Evolutionary conservation across 2,888 invertebrate species (phyloP), one percentile per base, ranked within the genome.

Genomic region (Chymomyza caudatula): DNA sequence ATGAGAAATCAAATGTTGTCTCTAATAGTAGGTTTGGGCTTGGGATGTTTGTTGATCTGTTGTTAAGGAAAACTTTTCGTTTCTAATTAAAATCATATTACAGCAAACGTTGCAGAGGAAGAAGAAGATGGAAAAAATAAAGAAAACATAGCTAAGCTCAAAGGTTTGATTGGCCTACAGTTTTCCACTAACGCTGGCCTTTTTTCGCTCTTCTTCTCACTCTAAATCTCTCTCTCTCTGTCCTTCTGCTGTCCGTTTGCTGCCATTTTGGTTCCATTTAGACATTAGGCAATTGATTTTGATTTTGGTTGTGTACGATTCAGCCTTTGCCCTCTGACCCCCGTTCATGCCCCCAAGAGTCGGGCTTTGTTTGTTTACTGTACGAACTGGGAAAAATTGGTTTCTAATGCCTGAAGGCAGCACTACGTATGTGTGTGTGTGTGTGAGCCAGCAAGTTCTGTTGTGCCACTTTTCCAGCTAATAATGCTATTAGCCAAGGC

Each of bases 401-500:
- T 69, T 78, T 69, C 59, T 42, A 65, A 65, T 67, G 57, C 51
- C 55, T 52, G 43, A 37, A 19, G 49, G 57, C 52, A 55, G 25
- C 29, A 37, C 2, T 37, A 11, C 25, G 25, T 25, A 5, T 37
- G 11, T 56, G 52, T 37, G 47, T 47, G 47, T 54, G 56, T 56
- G 43, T 55, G 44, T 23, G 5, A 13, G 6, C 15, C 15, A 20
- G 42, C n/a, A 1, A 1, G 23, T 3, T 17, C 23, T 62, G 19
- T 15, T 44, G 52, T 59, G 25, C 47, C 47, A 42, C 68, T 65
- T 58, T 61, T 54, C 60, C 29, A 23, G 43, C 55, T 55, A 66
- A 66, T 72, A 77, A 68, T 68, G 67, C 77, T 80, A 77, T 85
- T 77, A 77, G 73, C 69, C 65, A 29, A 63, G 69, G 61, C 64